Base-by-base conservation (phyloP, 2,888 invertebrate species). In the Drosophila atripex region DNA sequence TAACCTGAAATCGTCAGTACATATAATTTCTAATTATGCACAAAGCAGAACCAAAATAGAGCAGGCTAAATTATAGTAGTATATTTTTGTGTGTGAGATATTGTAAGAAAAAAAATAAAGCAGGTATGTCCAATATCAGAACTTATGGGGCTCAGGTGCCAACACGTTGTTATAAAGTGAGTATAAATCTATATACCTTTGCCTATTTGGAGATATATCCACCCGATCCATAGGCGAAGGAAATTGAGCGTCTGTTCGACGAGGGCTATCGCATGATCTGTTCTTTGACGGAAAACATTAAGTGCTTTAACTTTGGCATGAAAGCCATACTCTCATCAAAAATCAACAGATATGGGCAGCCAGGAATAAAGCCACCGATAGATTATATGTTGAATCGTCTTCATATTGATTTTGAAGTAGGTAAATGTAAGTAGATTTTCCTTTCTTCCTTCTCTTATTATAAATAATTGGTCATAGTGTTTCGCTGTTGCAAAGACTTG, bases 391-490 rank as follows among this genome's bases (percentile, higher is more conserved):
- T 18, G 9, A 41, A 41, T 18, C 16, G 14, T 16, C 18, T 16
- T 18, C 16, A 16, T 8, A 21, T 43, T 21, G 21, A 43, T 5
- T 11, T 11, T 21, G 16, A 41, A 18, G 39, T 41, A 41, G 11
- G 3, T 11, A 8, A 18, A 41, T 11, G 39, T 41, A 41, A 41
- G 39, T 16, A 18, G 12, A 43, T 41, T 41, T 9, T 18, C 16
- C 16, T 18, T 35, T 6, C 35, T 23, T 23, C 1, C 4, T 35
- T n/a, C n/a, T n/a, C 4, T 14, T 39, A 39, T 8, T 14, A 0
- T 39, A 39, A 14, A 14, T 2, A 16, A 16, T 14, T 7, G 6
- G 6, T 11, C 16, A 11, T 16, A 76, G 79, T 76, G 7, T 52
- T 65, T 53, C 54, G 28, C 3, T 43, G 55, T 9, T 69, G 35